Base-by-base conservation (phyloP, 2,797 vertebrate species). In the Nyctalus aviator region DNA sequence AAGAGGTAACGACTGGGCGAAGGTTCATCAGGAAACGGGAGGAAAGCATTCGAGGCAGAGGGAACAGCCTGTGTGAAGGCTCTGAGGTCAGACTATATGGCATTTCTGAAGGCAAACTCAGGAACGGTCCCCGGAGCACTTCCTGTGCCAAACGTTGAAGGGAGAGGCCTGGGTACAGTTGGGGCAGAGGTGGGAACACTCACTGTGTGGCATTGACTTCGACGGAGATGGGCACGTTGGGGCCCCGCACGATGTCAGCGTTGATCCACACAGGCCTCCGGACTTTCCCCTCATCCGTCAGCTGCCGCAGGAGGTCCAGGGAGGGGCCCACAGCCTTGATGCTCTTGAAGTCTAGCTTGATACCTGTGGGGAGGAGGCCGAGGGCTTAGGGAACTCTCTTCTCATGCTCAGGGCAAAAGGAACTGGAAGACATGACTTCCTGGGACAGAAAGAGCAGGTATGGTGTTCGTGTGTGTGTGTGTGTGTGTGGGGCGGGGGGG, bases 341-440 rank as follows among this genome's bases (percentile, higher is more conserved):
- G 86, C 97, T 98, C 98, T 98, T 99, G 94, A 98, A 99, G 96
- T 99, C 99, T 97, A 99, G 94, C 91, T 99, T 99, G n/a, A 99
- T 98, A 21, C 98, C 98, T 99, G 95, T 30, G 55, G 72, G 57
- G 85, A 75, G 90, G 41, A 27, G n/a, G 23, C 20, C 0, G 1
- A 27, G 68, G 46, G 59, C 69, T 86, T 87, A 76, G 72, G n/a
- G 5, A 72, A 20, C 7, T 72, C 59, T 17, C 8, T 6, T n/a
- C 7, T 55, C 5, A 0, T 64, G 75, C 75, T 53, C 44, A 35
- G 48, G 50, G 57, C 50, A 68, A n/a, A 57, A 83, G 71, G 57
- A 69, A 48, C 27, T 21, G 4, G 88, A 76, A 71, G 21, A 66
- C 0, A 0, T 15, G n/a, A 44, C 41, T 86, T 48, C 18, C 6